Evolutionary conservation across 2,113 vertebrate genomes (phyloP).

Genomic region (Sphyrna mokarran): DNA sequence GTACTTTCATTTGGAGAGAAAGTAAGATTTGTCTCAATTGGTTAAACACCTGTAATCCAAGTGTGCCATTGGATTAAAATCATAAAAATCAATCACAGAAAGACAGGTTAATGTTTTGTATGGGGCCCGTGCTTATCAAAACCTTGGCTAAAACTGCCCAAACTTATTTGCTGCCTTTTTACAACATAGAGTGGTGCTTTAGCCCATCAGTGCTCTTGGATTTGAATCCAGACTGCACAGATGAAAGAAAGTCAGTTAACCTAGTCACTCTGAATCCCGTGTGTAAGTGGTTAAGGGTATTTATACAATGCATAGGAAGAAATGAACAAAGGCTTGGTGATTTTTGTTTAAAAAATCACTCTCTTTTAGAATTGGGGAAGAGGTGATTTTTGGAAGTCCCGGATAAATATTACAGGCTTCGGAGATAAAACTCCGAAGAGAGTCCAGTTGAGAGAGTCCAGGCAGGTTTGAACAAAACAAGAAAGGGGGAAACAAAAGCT

Average conservation of each 20-base stretch:
- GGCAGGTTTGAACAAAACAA: too few species aligned
- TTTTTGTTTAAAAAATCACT: neutral
- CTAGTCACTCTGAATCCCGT: neutral
- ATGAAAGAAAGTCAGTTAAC: neutral
- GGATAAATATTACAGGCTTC: neutral
- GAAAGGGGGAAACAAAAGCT: too few species aligned
- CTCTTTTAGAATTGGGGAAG: neutral
- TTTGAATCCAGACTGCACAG: neutral
- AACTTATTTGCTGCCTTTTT: neutral
- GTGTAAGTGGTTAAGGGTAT: neutral
- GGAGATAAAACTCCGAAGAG: neutral
- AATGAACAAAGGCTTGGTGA: neutral
- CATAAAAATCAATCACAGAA: neutral
- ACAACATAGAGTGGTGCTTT: neutral
- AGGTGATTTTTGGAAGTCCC: neutral
- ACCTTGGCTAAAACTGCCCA: neutral
- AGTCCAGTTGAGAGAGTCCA: too few species aligned
- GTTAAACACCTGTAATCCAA: neutral
- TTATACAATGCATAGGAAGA: neutral
- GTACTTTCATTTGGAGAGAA: neutral
- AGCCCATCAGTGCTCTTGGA: neutral
- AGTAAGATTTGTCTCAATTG: neutral
- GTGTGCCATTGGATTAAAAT: neutral
- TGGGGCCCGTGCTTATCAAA: neutral
- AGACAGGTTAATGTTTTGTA: neutral